Percentiles rank a stretch among this genome's conserved stretches.
phyloP scores from a whole-genome alignment of 2,888 invertebrate species.

The Meteorus cinctellus region DNA sequence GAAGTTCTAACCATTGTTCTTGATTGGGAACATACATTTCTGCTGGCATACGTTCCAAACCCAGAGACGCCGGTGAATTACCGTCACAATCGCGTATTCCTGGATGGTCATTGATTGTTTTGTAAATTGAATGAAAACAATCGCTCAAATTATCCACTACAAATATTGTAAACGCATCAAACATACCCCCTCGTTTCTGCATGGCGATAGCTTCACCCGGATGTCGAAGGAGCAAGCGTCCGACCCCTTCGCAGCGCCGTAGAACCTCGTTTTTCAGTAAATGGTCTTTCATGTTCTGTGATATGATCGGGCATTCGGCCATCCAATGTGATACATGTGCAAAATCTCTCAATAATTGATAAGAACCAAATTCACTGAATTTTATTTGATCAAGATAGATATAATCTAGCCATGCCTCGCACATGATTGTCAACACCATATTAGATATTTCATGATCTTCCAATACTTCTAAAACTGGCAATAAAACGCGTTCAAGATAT shows the following conservation, averaged over 20 bases:
- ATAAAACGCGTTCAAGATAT: slow-evolving; percentile 84
- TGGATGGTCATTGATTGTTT: slow-evolving; percentile 38
- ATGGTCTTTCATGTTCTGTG: slow-evolving; percentile 73
- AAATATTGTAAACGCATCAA: background rate
- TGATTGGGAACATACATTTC: slow-evolving; percentile 96
- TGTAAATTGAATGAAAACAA: background rate
- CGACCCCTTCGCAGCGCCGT: slow-evolving; percentile 89
- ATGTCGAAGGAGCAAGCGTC: slow-evolving; percentile 84
- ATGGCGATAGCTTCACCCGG: slow-evolving; percentile 91
- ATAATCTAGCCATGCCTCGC: slow-evolving; percentile 91
- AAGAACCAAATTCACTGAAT: slow-evolving; percentile 86
- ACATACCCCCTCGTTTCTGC: slow-evolving; percentile 66
- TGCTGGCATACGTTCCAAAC: slow-evolving; percentile 83
- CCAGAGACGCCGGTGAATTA: slow-evolving; percentile 70
- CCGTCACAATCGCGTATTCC: slow-evolving; percentile 61
- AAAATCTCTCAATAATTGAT: slow-evolving; percentile 87
- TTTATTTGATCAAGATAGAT: slow-evolving; percentile 88
- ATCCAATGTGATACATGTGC: slow-evolving; percentile 87
- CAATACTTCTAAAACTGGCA: slow-evolving; percentile 86
- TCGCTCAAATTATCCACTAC: background rate
- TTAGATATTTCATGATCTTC: slow-evolving; percentile 83
- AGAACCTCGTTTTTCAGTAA: slow-evolving; percentile 75
- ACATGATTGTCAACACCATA: slow-evolving; percentile 86
- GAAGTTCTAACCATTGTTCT: slow-evolving; percentile 88
- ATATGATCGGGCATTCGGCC: slow-evolving; percentile 77